Evolutionary conservation across 2,797 vertebrate genomes (phyloP).

Genomic region (Gymnoscopelus braueri): DNA sequence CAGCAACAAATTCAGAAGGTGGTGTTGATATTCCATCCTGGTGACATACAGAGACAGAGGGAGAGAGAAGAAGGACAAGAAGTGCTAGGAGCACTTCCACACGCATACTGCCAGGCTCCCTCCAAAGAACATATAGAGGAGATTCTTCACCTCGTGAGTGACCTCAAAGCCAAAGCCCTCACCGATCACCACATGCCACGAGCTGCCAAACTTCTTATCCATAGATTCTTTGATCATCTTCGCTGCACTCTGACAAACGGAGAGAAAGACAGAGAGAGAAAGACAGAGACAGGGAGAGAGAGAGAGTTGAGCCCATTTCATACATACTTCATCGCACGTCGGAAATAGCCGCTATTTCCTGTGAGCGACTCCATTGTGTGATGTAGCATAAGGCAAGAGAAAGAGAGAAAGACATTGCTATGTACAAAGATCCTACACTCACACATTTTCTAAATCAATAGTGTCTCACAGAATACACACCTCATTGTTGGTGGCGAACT

Average conservation of each 20-base stretch:
- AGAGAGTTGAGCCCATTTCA: no score
- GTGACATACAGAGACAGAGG: conserved; percentile 8
- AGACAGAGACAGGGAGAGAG: no score
- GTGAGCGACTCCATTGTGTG: no score
- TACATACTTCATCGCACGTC: no score
- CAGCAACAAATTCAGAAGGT: conserved; percentile 35
- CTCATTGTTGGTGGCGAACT: conserved; percentile 97
- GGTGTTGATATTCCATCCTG: conserved; percentile 37
- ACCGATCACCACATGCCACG: conserved; percentile 98
- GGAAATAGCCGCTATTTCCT: no score
- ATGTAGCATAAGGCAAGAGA: no score
- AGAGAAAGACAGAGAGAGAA: neutral
- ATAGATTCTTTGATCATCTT: conserved; percentile 99
- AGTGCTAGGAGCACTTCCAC: conserved; percentile 95
- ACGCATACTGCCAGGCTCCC: conserved; percentile 95
- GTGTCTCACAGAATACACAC: conserved; percentile 64
- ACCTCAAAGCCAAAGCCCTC: conserved; percentile 98
- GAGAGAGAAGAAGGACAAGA: neutral
- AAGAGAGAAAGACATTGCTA: no score
- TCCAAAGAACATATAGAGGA: conserved; percentile 98
- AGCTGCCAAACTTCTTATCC: conserved; percentile 99
- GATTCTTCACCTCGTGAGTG: conserved; percentile 96
- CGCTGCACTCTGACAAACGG: conserved; percentile 77
- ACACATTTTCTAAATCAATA: no score
- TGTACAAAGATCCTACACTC: no score